Conservation (phyloP, 2,113 vertebrate genomes). For the Apodemus sylvaticus region DNA sequence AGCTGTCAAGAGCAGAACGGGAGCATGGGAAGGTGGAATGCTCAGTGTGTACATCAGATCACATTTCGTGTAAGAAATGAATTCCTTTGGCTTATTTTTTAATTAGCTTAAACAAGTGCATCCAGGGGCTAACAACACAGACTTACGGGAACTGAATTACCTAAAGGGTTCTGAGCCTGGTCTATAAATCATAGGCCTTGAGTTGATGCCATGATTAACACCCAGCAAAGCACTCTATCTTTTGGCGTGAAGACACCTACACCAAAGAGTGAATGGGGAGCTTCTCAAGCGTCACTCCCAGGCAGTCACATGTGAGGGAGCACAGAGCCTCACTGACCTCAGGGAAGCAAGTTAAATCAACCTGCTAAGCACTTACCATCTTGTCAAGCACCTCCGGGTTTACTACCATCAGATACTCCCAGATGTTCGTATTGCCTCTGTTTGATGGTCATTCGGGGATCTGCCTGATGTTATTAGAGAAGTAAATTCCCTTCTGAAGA, state of each 20-base stretch:
- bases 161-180: background rate
- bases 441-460: slow-evolving; percentile 48
- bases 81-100: slow-evolving; percentile 46
- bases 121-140: slow-evolving; percentile 51
- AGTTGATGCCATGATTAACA: slow-evolving; percentile 53
- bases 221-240: background rate
- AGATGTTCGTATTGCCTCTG: slow-evolving; percentile 38
- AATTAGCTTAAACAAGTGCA: slow-evolving; percentile 57
- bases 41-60: slow-evolving; percentile 9
- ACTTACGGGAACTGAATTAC: slow-evolving; percentile 63
- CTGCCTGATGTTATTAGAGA: slow-evolving; percentile 45
- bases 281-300: fast-evolving
- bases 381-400: slow-evolving; percentile 69
- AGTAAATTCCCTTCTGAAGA: slow-evolving; percentile 51
- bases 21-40: slow-evolving; percentile 26
- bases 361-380: slow-evolving; percentile 65
- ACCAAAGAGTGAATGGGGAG: background rate
- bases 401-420: slow-evolving; percentile 10
- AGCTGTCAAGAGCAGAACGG: slow-evolving; percentile 13
- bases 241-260: background rate
- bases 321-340: background rate
- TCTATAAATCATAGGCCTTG: slow-evolving; percentile 29
- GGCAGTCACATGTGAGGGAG: background rate
- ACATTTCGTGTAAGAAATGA: slow-evolving; percentile 49
- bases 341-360: slow-evolving; percentile 49